Evolutionary conservation across 37 sponge, comb jelly and placozoan species (phyloP), one percentile per base, ranked within the genome.

Genomic region (Lycopodina hypogea): DNA sequence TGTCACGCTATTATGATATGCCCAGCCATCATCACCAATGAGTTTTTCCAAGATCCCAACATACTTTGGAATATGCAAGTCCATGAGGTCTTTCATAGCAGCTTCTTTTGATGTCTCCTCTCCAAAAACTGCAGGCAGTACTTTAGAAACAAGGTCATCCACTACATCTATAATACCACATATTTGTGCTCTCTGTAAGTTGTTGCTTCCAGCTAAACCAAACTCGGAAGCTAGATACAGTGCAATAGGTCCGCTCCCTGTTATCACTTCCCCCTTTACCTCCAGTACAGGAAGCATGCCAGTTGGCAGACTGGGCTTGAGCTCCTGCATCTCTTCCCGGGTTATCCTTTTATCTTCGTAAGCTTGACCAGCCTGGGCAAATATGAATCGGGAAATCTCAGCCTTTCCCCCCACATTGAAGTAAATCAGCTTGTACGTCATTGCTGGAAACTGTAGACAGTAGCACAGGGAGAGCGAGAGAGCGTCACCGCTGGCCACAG

Each of bases 221-320:
- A 65, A 77, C 38, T 77, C 32, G 69, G 81, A 79, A 9, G 85
- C 90, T 1, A 90, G 39, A 45, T 72, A 90, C 9, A 86, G 71
- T 18, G 68, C 74, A 32, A 90, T 90, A 0, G 70, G 65, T 12
- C 64, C 56, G 18, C 72, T 76, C 8, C 90, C 90, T 6, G 82
- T 78, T 0, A 85, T 1, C 51, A 72, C 28, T 52, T 90, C 85
- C 14, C 90, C 90, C 42, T 90, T 86, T 15, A 85, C 66, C 9
- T 90, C 90, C 39, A 90, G 81, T 2, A 85, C 82, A 21, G 90
- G 90, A 32, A 90, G 9, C n/a, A 55, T 30, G n/a, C 82, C 90
- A 61, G 69, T 85, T 0, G 90, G 90, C 0, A 78, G 81, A 3
- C 75, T 84, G 24, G 81, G 82, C 59, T 85, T 90, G 38, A 75